Percentiles rank a stretch among this genome's conserved stretches.
phyloP scores from a whole-genome alignment of 2,888 invertebrate genomes.

The Microdon myrmicae region DNA sequence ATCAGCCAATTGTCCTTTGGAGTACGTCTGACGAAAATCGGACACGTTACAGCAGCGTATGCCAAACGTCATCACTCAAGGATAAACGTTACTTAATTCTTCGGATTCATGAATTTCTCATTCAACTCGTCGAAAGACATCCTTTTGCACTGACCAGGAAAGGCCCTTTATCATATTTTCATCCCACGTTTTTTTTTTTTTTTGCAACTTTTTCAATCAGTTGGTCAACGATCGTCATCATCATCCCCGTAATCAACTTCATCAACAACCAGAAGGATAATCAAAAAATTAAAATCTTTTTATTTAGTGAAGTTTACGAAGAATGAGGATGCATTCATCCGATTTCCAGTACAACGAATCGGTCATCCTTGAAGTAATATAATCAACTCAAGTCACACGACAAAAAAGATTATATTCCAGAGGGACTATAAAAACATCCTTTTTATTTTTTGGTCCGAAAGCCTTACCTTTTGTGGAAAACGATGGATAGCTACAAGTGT shows the following conservation, averaged over 20 bases:
- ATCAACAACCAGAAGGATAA: constrained; percentile 55
- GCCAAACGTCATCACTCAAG: constrained; percentile 48
- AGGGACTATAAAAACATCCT: constrained; percentile 13
- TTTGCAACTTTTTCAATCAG: constrained; percentile 11
- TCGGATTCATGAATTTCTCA: constrained; percentile 19
- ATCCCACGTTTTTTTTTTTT: too few relatives aligned
- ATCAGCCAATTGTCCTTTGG: constrained; percentile 43
- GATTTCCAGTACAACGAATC: constrained; percentile 45
- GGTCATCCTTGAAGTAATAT: constrained; percentile 48
- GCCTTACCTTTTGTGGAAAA: constrained; percentile 12
- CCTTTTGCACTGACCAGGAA: too few relatives aligned
- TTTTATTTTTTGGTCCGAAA: constrained; percentile 3
- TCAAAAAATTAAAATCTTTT: constrained; percentile 67
- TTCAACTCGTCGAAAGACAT: too few relatives aligned
- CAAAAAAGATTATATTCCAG: constrained; percentile 16
- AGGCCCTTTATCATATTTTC: too few relatives aligned
- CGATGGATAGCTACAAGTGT: constrained; percentile 6
- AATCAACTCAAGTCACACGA: constrained; percentile 25
- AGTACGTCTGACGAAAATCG: constrained; percentile 25
- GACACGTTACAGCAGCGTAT: constrained; percentile 31
- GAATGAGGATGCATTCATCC: constrained; percentile 35
- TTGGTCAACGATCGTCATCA: constrained; percentile 27
- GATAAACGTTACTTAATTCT: constrained; percentile 50
- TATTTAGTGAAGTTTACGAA: constrained; percentile 53
- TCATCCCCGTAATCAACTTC: constrained; percentile 11